Conservation (phyloP, 2,888 invertebrate genomes). For the Acleris literana region DNA sequence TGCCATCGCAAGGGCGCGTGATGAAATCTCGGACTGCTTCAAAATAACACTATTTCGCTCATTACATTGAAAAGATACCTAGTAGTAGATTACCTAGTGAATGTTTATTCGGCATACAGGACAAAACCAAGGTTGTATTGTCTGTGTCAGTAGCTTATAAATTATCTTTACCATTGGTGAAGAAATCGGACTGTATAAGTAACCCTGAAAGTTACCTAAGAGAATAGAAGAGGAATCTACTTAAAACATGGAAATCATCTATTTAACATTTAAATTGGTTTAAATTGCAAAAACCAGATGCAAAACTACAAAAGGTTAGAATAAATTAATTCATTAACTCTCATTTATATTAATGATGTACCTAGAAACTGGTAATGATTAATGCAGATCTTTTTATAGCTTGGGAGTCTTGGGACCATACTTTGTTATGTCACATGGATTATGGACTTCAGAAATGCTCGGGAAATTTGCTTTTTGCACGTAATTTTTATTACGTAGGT, state of each 20-base stretch:
- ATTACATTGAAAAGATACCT: too few relatives aligned
- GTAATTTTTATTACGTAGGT: constrained; percentile 9
- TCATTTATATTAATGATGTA: constrained; percentile 8
- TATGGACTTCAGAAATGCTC: constrained; percentile 14
- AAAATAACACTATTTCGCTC: constrained; percentile 1
- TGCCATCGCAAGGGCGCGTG: constrained; percentile 10
- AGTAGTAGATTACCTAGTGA: too few relatives aligned
- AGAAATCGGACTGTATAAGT: too few relatives aligned
- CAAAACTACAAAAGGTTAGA: constrained; percentile 12
- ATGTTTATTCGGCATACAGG: too few relatives aligned
- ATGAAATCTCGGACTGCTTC: constrained; percentile 17
- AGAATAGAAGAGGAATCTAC: constrained; percentile 9
- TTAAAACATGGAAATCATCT: constrained; percentile 15
- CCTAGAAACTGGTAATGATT: constrained; percentile 9
- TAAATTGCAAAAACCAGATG: constrained; percentile 27
- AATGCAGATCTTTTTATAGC: constrained; percentile 12
- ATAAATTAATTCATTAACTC: constrained; percentile 12
- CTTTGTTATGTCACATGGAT: constrained; percentile 22
- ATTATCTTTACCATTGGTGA: too few relatives aligned
- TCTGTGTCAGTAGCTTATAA: too few relatives aligned
- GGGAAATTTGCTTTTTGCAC: constrained; percentile 25
- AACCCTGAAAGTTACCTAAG: constrained; percentile 10
- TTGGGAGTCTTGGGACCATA: background rate
- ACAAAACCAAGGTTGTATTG: too few relatives aligned
- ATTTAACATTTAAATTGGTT: constrained; percentile 20